Conservation (phyloP, 2,797 vertebrate species). For the Tragelaphus eurycerus region DNA sequence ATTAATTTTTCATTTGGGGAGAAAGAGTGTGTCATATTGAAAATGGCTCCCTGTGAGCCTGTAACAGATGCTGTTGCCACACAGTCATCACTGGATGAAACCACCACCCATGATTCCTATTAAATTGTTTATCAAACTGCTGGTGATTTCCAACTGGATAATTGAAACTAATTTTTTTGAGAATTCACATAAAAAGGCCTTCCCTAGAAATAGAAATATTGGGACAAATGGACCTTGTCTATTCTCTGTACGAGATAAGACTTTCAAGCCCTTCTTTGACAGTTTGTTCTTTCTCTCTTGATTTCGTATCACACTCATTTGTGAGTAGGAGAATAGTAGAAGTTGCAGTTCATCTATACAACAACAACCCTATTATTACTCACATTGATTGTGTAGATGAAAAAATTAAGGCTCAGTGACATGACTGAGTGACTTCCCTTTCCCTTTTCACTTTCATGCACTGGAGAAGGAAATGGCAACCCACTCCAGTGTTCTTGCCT, state of each 20-base stretch:
- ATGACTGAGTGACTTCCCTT: too few species aligned
- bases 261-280: neutral
- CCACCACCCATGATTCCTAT: neutral
- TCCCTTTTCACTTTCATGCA: too few species aligned
- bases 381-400: neutral
- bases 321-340: neutral
- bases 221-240: neutral
- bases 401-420: neutral
- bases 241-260: neutral
- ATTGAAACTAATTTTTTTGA: conserved; percentile 19
- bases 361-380: neutral
- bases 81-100: neutral
- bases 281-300: neutral
- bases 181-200: neutral
- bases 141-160: conserved; percentile 5
- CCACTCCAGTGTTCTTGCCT: too few species aligned
- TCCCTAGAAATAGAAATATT: neutral
- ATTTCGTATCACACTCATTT: neutral
- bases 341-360: neutral
- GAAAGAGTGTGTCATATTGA: conserved; percentile 19
- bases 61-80: conserved; percentile 5
- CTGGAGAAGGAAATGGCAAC: too few species aligned
- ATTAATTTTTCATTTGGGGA: conserved; percentile 65
- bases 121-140: conserved; percentile 46
- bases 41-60: neutral